phyloP scores from a whole-genome alignment of 2,888 invertebrate genomes.

The Oxystoma pomonae region DNA sequence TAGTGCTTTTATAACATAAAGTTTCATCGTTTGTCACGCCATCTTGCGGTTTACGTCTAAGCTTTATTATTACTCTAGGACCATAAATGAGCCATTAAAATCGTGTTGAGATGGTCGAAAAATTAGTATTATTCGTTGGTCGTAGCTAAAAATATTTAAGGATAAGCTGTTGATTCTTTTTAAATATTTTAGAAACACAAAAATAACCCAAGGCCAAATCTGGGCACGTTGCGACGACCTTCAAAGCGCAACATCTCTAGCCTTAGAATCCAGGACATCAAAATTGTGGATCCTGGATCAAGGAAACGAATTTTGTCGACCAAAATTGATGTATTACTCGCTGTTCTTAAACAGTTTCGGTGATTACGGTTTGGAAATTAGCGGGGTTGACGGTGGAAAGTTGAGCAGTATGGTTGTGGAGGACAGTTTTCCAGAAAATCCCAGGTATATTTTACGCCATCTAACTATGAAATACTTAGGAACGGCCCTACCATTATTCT shows the following conservation, averaged over 20 bases:
- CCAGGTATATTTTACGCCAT: too few species aligned
- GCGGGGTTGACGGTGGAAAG: conserved; percentile 30
- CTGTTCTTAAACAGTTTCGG: conserved; percentile 37
- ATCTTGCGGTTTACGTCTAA: too few species aligned
- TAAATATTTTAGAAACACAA: conserved; percentile 6
- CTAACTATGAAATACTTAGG: too few species aligned
- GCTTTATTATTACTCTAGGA: too few species aligned
- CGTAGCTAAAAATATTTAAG: too few species aligned
- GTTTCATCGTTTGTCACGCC: too few species aligned
- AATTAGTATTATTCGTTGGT: too few species aligned
- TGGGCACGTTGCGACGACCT: conserved; percentile 40
- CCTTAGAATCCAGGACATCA: conserved; percentile 42
- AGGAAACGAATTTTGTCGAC: conserved; percentile 41
- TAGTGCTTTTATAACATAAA: too few species aligned
- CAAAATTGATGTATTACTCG: conserved; percentile 47
- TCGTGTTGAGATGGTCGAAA: too few species aligned
- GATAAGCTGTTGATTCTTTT: too few species aligned
- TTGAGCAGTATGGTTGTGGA: conserved; percentile 40
- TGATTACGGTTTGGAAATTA: conserved; percentile 28
- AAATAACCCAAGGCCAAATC: conserved; percentile 25
- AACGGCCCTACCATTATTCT: too few species aligned
- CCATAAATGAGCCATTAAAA: too few species aligned
- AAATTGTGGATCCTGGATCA: conserved; percentile 49
- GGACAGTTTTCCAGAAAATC: conserved; percentile 6
- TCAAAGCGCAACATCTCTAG: conserved; percentile 44